phyloP scores from a whole-genome alignment of 2,888 invertebrate species.

The Xanthorhoe designata region DNA sequence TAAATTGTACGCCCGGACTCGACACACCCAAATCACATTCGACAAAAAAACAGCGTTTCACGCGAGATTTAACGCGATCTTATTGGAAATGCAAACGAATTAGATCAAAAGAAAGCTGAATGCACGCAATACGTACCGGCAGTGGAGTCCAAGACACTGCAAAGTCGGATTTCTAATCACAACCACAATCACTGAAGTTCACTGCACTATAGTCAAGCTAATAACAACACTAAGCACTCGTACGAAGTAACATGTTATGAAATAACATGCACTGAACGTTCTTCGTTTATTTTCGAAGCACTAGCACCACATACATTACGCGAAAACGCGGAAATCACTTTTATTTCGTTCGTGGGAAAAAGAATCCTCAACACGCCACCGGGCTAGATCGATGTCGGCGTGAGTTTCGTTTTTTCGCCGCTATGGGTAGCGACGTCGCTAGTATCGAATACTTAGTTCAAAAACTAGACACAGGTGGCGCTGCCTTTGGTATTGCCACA shows the following conservation, averaged over 20 bases:
- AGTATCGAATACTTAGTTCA: slow-evolving; percentile 26
- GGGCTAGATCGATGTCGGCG: slow-evolving; percentile 80
- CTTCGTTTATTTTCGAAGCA: slow-evolving; percentile 69
- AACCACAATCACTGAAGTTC: slow-evolving; percentile 65
- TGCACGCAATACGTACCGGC: slow-evolving; percentile 73
- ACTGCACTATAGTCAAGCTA: slow-evolving; percentile 62
- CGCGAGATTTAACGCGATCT: slow-evolving; percentile 47
- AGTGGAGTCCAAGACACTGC: slow-evolving; percentile 63
- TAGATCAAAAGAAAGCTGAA: slow-evolving; percentile 56
- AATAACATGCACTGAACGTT: slow-evolving; percentile 74
- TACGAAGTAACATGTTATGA: slow-evolving; percentile 73
- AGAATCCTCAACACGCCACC: slow-evolving; percentile 70
- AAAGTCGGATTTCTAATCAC: slow-evolving; percentile 67
- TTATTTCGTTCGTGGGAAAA: slow-evolving; percentile 74
- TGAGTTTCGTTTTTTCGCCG: slow-evolving; percentile 70
- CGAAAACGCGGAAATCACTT: slow-evolving; percentile 68
- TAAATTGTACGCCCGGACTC: slow-evolving; percentile 49
- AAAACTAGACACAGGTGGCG: slow-evolving; percentile 61
- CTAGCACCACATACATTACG: slow-evolving; percentile 81
- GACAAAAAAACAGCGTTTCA: slow-evolving; percentile 49
- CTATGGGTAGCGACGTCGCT: slow-evolving; percentile 52
- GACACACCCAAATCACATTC: slow-evolving; percentile 76
- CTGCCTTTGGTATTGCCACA: slow-evolving; percentile 53
- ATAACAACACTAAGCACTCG: slow-evolving; percentile 80
- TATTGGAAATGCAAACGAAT: slow-evolving; percentile 59